Percentiles rank a stretch among this genome's conserved stretches.
These are phyloP conservation scores for Nemoura dubitans DNA, from an alignment of 2,888 invertebrate species.

Conservation along the genomic window DNA sequence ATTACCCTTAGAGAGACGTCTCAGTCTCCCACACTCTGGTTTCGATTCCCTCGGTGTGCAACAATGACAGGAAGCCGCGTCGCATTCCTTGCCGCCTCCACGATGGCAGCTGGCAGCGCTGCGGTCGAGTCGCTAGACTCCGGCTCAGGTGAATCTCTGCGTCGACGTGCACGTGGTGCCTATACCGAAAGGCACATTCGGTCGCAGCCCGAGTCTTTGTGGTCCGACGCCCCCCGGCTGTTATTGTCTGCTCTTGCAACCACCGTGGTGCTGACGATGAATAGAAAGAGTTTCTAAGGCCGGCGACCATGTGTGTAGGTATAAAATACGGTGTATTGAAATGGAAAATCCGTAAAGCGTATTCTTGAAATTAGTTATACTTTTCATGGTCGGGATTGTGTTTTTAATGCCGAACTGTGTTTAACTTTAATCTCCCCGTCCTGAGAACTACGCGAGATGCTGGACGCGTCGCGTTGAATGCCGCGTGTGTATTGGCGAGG, in stretches of 20 bases:
- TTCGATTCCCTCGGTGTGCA: neutral
- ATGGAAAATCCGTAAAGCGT: neutral
- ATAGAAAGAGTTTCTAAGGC: neutral
- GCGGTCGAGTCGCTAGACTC: neutral
- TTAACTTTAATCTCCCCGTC: neutral
- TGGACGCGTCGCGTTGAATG: neutral
- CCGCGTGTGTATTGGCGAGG: too few species aligned
- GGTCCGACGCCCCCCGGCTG: neutral
- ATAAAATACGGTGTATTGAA: neutral
- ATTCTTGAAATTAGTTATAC: neutral
- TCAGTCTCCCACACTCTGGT: slow-evolving; percentile 17
- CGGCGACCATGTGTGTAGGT: too few species aligned
- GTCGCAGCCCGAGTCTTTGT: neutral
- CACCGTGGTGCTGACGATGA: neutral
- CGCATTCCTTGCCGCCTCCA: neutral
- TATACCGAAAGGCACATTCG: too few species aligned
- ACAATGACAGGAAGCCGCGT: slow-evolving; percentile 30
- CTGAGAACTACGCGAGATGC: neutral
- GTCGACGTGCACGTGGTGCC: too few species aligned
- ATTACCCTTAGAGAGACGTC: neutral
- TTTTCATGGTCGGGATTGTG: neutral
- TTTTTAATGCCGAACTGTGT: neutral
- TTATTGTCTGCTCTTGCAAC: too few species aligned
- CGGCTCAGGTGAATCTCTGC: neutral
- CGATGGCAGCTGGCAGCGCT: neutral